Conservation (phyloP, 2,797 vertebrate genomes). For the Lutra lutra region DNA sequence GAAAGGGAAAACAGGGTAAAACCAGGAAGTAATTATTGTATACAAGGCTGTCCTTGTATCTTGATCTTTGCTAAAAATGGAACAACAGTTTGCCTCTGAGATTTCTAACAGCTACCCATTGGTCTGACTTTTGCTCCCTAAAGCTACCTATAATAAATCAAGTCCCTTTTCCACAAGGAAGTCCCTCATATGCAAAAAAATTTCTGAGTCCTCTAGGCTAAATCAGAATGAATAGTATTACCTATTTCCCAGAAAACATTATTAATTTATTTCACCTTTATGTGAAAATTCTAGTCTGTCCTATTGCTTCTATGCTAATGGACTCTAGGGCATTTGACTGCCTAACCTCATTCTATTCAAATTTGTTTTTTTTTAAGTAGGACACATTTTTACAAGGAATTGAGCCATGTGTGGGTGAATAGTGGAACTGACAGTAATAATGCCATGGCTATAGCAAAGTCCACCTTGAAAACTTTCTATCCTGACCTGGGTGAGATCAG, state of each 20-base stretch:
- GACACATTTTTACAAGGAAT: conserved; percentile 22
- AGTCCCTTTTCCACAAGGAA: conserved; percentile 24
- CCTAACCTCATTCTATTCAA: conserved; percentile 29
- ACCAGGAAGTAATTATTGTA: background rate
- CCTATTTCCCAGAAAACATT: conserved; percentile 41
- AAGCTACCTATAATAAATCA: conserved; percentile 54
- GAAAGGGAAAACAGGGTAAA: conserved; percentile 32
- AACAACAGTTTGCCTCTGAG: conserved; percentile 20
- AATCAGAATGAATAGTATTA: conserved; percentile 58
- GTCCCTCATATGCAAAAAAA: background rate
- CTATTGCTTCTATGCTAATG: conserved; percentile 8
- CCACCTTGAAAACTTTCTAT: background rate
- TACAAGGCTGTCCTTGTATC: conserved; percentile 10
- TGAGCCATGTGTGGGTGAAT: background rate
- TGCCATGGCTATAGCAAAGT: background rate
- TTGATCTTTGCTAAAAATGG: conserved; percentile 51
- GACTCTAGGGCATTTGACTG: conserved; percentile 33
- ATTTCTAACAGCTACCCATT: conserved; percentile 18
- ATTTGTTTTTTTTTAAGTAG: background rate
- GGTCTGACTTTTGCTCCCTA: conserved; percentile 43
- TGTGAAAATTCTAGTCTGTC: conserved; percentile 38
- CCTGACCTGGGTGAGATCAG: background rate
- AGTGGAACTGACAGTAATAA: background rate
- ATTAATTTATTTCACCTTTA: conserved; percentile 66
- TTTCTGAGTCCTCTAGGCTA: conserved; percentile 15